Conservation (phyloP, 1,140 invertebrate species). For the Drosophila persimilis region DNA sequence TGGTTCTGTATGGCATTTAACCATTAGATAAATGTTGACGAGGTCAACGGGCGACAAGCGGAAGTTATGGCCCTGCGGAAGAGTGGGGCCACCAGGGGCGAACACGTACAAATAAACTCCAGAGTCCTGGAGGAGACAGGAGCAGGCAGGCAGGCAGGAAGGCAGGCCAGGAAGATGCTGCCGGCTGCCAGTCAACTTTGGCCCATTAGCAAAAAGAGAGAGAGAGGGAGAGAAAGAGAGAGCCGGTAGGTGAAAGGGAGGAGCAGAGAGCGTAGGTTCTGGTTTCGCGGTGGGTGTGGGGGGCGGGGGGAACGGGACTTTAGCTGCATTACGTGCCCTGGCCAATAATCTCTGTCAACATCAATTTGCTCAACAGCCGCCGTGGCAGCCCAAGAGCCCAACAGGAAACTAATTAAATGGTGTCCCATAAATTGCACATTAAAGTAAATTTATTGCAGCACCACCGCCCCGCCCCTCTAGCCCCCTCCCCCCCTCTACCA, state of each 20-base stretch:
- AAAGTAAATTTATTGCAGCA: slow-evolving; percentile 80
- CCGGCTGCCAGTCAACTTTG: slow-evolving; percentile 58
- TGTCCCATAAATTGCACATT: slow-evolving; percentile 83
- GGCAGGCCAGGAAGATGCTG: slow-evolving; percentile 11
- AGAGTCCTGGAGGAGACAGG: not conserved
- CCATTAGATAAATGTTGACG: slow-evolving; percentile 80
- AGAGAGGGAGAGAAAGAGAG: too few species aligned
- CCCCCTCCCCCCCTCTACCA: too few species aligned
- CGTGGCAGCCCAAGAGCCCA: slow-evolving; percentile 10
- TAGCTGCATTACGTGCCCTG: slow-evolving; percentile 70
- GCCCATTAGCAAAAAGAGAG: slow-evolving; percentile 53
- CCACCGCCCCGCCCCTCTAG: slow-evolving; percentile 2
- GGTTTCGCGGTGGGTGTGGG: not conserved
- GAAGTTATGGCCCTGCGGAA: slow-evolving; percentile 70
- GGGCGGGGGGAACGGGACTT: not conserved
- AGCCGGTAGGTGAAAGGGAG: slow-evolving; percentile 10
- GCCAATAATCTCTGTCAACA: slow-evolving; percentile 82
- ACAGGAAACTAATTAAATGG: slow-evolving; percentile 82
- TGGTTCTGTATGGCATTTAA: slow-evolving; percentile 56
- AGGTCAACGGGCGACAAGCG: slow-evolving; percentile 78
- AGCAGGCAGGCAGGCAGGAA: slow-evolving; percentile 9
- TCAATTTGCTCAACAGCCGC: slow-evolving; percentile 59
- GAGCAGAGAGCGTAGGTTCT: not conserved
- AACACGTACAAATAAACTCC: slow-evolving; percentile 77
- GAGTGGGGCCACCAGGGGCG: slow-evolving; percentile 31